A percentile compares a stretch with the other conserved stretches of the same genome.
These are phyloP conservation scores for Drosophila kikkawai DNA, from an alignment of 1,140 invertebrate species.

Conservation along the genomic window DNA sequence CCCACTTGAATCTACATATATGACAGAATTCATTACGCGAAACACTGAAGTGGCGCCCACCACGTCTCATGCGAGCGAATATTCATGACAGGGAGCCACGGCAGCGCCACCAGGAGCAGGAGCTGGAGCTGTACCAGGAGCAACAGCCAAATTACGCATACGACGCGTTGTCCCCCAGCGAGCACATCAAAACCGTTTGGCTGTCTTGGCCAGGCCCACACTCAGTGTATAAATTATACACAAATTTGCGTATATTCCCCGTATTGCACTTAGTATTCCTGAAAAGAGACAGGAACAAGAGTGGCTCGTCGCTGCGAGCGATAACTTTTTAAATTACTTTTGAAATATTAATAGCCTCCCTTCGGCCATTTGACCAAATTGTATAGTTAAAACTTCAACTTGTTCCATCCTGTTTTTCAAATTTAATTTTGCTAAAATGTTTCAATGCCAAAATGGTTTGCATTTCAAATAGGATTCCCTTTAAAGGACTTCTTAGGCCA, in stretches of 20 bases:
- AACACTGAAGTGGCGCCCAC: slow-evolving; percentile 15
- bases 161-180: slow-evolving; percentile 48
- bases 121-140: slow-evolving; percentile 26
- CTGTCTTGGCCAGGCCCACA: slow-evolving; percentile 21
- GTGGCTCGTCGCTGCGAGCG: slow-evolving; percentile 13
- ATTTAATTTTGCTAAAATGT: slow-evolving; percentile 2
- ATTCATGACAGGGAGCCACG: slow-evolving; percentile 51
- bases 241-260: slow-evolving; percentile 12
- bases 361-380: slow-evolving; percentile 40
- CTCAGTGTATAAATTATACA: slow-evolving; percentile 11
- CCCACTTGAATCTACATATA: slow-evolving; percentile 33
- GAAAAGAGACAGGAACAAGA: neutral
- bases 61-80: slow-evolving; percentile 23
- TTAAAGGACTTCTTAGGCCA: neutral
- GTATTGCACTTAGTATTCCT: slow-evolving; percentile 13
- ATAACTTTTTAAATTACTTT: slow-evolving; percentile 63
- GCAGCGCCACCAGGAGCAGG: slow-evolving; percentile 3
- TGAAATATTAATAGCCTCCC: slow-evolving; percentile 56
- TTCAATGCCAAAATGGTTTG: slow-evolving; percentile 14
- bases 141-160: slow-evolving; percentile 60
- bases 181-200: slow-evolving; percentile 41
- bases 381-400: slow-evolving; percentile 2
- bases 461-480: neutral
- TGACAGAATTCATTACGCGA: slow-evolving; percentile 59
- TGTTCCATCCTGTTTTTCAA: neutral